phyloP scores from a whole-genome alignment of 2,113 vertebrate species.

The Halichoeres trimaculatus region DNA sequence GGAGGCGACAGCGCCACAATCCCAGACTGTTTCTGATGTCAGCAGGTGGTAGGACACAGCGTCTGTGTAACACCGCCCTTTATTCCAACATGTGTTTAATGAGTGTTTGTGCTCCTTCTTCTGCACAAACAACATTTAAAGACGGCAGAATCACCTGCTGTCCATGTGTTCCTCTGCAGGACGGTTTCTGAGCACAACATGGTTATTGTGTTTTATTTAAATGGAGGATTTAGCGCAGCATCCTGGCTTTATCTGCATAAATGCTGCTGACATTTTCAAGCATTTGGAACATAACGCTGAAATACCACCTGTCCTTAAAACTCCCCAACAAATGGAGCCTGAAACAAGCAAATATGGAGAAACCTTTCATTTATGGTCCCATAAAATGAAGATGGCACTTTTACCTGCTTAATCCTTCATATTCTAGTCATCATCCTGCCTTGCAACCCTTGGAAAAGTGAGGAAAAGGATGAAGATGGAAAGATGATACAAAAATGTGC shows the following conservation, averaged over 20 bases:
- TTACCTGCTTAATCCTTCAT: too few species aligned
- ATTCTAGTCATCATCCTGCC: too few species aligned
- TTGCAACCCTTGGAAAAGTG: too few species aligned
- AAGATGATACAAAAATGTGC: too few species aligned
- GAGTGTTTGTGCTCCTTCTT: background rate
- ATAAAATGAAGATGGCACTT: too few species aligned
- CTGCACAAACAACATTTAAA: background rate
- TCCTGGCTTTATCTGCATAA: background rate
- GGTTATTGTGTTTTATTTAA: background rate
- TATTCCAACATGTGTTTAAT: background rate
- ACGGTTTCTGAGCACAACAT: background rate
- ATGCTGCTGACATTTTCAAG: conserved; percentile 19
- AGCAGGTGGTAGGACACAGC: background rate
- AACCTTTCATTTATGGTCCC: too few species aligned
- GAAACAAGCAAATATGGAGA: background rate
- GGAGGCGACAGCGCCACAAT: conserved; percentile 6
- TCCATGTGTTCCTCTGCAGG: conserved; percentile 2
- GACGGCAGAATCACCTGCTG: background rate
- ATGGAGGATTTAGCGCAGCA: background rate
- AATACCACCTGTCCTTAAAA: background rate
- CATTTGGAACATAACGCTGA: background rate
- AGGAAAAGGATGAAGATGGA: too few species aligned
- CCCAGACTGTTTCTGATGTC: conserved; percentile 19
- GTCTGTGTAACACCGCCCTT: background rate
- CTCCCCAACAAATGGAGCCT: background rate